Conservation (phyloP, 2,113 vertebrate genomes). For the Sporophila hypoxantha region DNA sequence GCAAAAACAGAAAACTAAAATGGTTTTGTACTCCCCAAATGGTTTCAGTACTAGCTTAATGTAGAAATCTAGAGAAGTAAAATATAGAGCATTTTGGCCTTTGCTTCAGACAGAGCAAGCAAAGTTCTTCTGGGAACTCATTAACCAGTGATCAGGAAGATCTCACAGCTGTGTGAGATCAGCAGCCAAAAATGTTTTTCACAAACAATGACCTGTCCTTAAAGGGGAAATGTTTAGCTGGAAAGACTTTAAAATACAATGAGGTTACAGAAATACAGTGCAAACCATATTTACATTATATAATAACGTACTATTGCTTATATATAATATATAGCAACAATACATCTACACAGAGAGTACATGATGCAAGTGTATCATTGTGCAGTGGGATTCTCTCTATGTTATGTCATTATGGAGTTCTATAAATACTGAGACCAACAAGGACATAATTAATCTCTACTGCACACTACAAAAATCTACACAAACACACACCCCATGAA, state of each 20-base stretch:
- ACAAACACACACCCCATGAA: not conserved
- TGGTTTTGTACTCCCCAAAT: not conserved
- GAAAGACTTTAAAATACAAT: not conserved
- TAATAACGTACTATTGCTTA: not conserved
- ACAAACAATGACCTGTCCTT: not conserved
- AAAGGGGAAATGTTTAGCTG: not conserved
- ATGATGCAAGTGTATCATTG: not conserved
- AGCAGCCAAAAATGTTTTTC: not conserved
- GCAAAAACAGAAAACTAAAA: not conserved
- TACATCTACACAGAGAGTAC: not conserved
- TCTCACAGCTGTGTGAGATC: not conserved
- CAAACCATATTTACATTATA: not conserved
- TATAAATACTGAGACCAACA: not conserved
- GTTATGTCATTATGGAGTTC: not conserved
- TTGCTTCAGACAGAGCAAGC: not conserved
- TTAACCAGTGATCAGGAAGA: slow-evolving; percentile 4
- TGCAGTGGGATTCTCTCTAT: not conserved
- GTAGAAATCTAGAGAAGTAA: not conserved
- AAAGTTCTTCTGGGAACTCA: not conserved
- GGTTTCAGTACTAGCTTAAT: not conserved
- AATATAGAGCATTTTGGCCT: not conserved
- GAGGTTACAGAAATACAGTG: not conserved
- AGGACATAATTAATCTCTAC: not conserved
- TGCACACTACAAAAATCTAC: not conserved
- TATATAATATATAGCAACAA: not conserved